Base-by-base conservation (phyloP, 2,888 invertebrate species). In the Stenchaetothrips biformis region DNA sequence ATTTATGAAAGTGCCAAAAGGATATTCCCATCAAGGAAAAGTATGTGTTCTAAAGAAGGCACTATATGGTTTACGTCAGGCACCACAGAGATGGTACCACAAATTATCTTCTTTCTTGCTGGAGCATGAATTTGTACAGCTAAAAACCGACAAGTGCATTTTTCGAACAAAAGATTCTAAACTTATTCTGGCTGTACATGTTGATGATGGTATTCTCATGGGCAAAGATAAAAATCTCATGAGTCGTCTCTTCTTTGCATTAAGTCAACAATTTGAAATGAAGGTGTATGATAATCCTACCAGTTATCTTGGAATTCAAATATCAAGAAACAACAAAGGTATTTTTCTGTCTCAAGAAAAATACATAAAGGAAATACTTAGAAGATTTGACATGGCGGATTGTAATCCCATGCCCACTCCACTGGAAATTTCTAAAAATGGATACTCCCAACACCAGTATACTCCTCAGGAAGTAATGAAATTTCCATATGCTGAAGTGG, bases 1-100 rank as follows among this genome's bases (percentile, higher is more conserved):
- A 2, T 82, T 80, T 79, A 81, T 82, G 82, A 53, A 59, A 25
- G 59, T 82, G 48, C 82, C 82, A 48, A 81, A 82, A 79, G 82
- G 81, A 7, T 82, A 80, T 9, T 7, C 79, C 7, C 2, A n/a
- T 11, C 16, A 13, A 13, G 21, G 27, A 11, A 81, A 80, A 37
- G 67, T 82, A 4, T 82, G 81, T 59, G 47, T 49, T 8, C 81
- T 82, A 13, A 62, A 81, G 16, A 81, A 82, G 78, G 78, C 82
- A 0, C 79, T 82, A 0, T 82, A 82, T 77, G 82, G 82, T 7
- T 62, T 82, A 8, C 80, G 80, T 77, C 82, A 82, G 62, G 81
- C 82, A 25, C 81, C 82, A 8, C 53, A 74, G 13, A 82, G 81
- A 27, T 82, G 81, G 81, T 81, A 83, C 79, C 48, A 59, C 47